A percentile compares a stretch with the other conserved stretches of the same genome.
These are phyloP conservation scores for Euleptes europaea DNA, from an alignment of 2,113 vertebrate species.

Conservation along the genomic window DNA sequence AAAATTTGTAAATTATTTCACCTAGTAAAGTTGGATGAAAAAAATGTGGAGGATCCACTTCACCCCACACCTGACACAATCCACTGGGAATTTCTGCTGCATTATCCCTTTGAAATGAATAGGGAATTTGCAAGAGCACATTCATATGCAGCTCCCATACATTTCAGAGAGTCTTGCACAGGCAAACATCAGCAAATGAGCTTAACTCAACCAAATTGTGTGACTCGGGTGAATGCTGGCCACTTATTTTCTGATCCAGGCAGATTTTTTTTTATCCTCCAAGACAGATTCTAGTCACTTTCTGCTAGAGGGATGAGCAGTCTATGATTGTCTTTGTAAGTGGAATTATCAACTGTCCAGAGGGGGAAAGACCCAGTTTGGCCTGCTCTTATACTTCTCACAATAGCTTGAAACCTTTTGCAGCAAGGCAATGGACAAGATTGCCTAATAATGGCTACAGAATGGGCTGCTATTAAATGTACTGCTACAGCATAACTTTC, in stretches of 20 bases:
- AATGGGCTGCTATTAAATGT: neutral
- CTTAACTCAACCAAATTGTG: no score
- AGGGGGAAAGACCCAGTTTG: neutral
- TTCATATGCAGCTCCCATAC: neutral
- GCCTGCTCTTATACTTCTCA: neutral
- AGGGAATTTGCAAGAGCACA: neutral
- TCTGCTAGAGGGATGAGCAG: no score
- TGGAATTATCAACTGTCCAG: neutral
- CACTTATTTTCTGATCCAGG: no score
- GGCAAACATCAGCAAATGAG: neutral
- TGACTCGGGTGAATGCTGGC: no score
- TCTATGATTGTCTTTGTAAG: no score
- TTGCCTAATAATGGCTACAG: neutral
- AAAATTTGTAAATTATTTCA: conserved; percentile 30
- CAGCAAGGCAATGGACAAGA: neutral
- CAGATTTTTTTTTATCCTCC: no score
- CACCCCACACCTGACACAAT: neutral
- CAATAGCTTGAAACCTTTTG: neutral
- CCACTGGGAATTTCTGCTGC: neutral
- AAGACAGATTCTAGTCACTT: no score
- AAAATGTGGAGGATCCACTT: neutral
- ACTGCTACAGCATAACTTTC: neutral
- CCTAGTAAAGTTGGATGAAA: neutral
- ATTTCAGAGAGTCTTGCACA: neutral
- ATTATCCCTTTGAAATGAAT: neutral